Percentiles rank a stretch among this genome's conserved stretches.
These are phyloP conservation scores for Esperia sulphurella DNA, from an alignment of 2,888 invertebrate genomes.

Conservation along the genomic window DNA sequence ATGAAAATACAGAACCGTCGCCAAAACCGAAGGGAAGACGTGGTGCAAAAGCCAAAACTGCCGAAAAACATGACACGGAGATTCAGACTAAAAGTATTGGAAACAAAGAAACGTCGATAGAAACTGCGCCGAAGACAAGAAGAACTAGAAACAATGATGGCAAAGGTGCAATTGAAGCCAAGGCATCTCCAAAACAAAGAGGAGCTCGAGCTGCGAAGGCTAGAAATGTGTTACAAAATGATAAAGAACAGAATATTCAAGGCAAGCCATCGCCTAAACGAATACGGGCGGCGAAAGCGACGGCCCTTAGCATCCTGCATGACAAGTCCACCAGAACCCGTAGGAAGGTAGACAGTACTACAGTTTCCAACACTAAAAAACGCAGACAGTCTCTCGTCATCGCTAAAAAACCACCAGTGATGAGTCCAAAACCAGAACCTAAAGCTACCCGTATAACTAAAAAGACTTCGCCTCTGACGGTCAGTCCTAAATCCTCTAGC, in stretches of 20 bases:
- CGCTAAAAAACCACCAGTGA: slow-evolving; percentile 40
- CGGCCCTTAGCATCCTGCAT: neutral
- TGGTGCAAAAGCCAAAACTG: slow-evolving; percentile 6
- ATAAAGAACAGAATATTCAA: neutral
- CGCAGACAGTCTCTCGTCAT: slow-evolving; percentile 37
- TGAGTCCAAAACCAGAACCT: slow-evolving; percentile 27
- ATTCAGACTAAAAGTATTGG: neutral
- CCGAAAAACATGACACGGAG: neutral
- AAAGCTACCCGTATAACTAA: slow-evolving; percentile 1
- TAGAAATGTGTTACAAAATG: neutral
- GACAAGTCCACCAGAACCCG: slow-evolving; percentile 8
- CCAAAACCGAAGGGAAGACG: neutral
- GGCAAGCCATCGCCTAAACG: slow-evolving; percentile 18
- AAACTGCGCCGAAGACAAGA: neutral
- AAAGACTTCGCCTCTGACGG: slow-evolving; percentile 10
- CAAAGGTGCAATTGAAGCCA: neutral
- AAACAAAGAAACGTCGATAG: neutral
- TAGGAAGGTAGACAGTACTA: neutral
- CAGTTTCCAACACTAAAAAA: slow-evolving; percentile 25
- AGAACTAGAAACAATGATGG: neutral
- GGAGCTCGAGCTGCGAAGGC: neutral
- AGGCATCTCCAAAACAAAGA: neutral
- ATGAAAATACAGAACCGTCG: neutral
- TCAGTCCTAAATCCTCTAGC: slow-evolving; percentile 17
- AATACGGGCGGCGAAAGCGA: slow-evolving; percentile 13